These are phyloP conservation scores for Lomographa bimaculata DNA, from an alignment of 2,888 invertebrate species.

Conservation along the genomic window DNA sequence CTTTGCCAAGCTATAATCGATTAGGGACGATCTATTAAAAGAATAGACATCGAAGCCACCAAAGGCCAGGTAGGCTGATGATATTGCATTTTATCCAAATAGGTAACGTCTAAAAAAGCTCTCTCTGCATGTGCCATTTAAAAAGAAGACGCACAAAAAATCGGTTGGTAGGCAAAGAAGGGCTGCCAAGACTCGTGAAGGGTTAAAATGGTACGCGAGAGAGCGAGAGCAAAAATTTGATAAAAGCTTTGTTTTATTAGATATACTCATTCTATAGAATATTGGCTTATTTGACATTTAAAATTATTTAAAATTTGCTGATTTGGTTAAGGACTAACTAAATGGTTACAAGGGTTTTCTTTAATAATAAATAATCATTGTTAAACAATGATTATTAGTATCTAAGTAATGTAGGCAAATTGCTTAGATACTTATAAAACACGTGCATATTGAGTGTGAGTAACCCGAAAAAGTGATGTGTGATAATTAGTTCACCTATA, in stretches of 20 bases:
- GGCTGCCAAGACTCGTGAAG: conserved; percentile 72
- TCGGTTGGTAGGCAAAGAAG: conserved; percentile 72
- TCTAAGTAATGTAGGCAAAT: too few relatives aligned
- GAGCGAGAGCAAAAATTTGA: conserved; percentile 64
- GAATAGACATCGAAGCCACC: conserved; percentile 54
- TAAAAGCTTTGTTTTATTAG: conserved; percentile 57
- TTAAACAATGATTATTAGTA: too few relatives aligned
- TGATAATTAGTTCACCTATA: too few relatives aligned
- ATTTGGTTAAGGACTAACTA: too few relatives aligned
- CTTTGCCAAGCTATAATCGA: conserved; percentile 62
- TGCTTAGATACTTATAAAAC: too few relatives aligned
- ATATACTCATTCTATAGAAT: conserved; percentile 35
- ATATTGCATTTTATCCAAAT: conserved; percentile 76
- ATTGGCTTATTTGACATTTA: conserved; percentile 42
- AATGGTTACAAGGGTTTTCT: too few relatives aligned
- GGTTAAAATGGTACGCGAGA: conserved; percentile 67
- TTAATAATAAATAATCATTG: too few relatives aligned
- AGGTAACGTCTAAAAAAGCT: conserved; percentile 64
- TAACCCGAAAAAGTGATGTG: too few relatives aligned
- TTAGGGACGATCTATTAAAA: conserved; percentile 74
- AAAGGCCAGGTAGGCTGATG: conserved; percentile 74
- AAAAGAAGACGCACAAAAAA: conserved; percentile 74
- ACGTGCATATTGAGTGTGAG: too few relatives aligned
- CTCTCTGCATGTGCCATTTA: conserved; percentile 82
- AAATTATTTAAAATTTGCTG: too few relatives aligned